phyloP scores from a whole-genome alignment of 37 sponge, comb jelly and placozoan genomes.

The Axinella damicornis region DNA sequence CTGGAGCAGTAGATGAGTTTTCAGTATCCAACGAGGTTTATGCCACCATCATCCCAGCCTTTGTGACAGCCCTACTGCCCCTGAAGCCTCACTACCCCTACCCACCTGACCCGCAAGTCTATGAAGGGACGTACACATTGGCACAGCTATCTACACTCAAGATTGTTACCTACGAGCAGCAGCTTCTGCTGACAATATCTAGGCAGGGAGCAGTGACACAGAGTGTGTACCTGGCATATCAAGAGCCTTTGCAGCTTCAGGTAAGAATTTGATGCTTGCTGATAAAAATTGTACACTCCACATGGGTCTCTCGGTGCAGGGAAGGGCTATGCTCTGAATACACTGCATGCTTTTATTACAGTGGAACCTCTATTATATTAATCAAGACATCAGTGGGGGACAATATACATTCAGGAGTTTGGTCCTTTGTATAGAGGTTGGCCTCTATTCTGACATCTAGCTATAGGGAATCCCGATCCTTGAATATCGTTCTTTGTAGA shows the following conservation, averaged over 20 bases:
- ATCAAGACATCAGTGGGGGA: too few relatives aligned
- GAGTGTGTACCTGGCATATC: background rate
- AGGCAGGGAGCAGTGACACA: background rate
- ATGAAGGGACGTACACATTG: slow-evolving; percentile 6
- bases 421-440: too few relatives aligned
- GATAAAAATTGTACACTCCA: too few relatives aligned
- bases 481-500: too few relatives aligned
- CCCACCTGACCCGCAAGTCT: slow-evolving; percentile 38
- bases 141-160: background rate
- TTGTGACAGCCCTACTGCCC: slow-evolving; percentile 5
- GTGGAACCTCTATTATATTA: too few relatives aligned
- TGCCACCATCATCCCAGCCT: slow-evolving; percentile 43
- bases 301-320: too few relatives aligned
- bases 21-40: slow-evolving; percentile 5
- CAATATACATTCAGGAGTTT: too few relatives aligned
- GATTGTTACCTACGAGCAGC: slow-evolving; percentile 5
- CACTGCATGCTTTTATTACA: too few relatives aligned
- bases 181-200: slow-evolving; percentile 1
- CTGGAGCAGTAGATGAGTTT: slow-evolving; percentile 58
- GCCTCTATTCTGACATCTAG: too few relatives aligned
- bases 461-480: too few relatives aligned
- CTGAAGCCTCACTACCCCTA: slow-evolving; percentile 27
- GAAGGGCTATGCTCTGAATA: too few relatives aligned
- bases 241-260: slow-evolving; percentile 21
- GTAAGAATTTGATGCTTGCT: background rate